Base-by-base conservation (phyloP, 2,888 invertebrate genomes). In the Eupsilia transversa region DNA sequence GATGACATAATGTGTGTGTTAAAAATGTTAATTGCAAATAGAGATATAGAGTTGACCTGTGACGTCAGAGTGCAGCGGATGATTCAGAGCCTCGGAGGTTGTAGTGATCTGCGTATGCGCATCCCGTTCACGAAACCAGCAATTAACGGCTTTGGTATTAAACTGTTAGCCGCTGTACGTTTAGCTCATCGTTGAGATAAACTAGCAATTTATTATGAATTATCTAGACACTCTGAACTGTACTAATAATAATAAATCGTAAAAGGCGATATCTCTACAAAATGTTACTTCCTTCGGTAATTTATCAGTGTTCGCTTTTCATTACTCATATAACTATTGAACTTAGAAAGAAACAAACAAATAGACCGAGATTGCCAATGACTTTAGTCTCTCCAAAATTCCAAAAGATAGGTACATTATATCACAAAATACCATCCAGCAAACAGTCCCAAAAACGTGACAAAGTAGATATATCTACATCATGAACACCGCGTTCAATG, bases 11-110 rank as follows among this genome's bases (percentile, higher is more conserved):
- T 66, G 52, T 69, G 52, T 69, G 54, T 67, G 52, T 78, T 81
- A 82, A 86, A 87, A 86, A 83, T 81, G 77, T 86, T 86, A 86
- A 89, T 86, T 81, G 75, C 74, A 3, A 80, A 74, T 80, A 80
- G 77, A 74, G 79, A 75, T 80, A 61, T 71, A 67, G 64, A 74
- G 69, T 85, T 89, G 90, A 92, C 89, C 92, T 88, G 87, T 89
- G 89, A 90, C 89, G 73, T 77, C 68, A 90, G 85, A 88, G 63
- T 54, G 52, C 59, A 60, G 77, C 84, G 77, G 76, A 84, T 89
- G 91, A 88, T 77, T 89, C 88, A 89, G 73, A 82, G 61, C 76
- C 12, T 23, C 67, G 33, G 52, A 74, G 79, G 68, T 59, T 73
- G 74, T 77, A 78, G 46, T 78, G 63, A 78, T 74, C 77, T 74